Evolutionary conservation across 2,797 vertebrate genomes (phyloP).

Genomic region (Muscicapa striata): DNA sequence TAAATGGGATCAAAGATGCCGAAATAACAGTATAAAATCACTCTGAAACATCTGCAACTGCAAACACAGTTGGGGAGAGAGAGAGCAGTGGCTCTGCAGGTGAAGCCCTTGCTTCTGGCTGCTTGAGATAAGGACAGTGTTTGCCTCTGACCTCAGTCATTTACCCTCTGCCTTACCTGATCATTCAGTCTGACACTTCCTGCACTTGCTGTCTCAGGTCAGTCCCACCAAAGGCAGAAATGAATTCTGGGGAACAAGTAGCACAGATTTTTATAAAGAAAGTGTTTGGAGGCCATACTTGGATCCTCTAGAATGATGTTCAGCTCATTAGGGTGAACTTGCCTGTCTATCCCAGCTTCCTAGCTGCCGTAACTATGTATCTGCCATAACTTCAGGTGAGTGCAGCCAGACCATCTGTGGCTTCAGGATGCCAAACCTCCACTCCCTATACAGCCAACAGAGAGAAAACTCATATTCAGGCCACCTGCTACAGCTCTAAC

Average conservation of each 20-base stretch:
- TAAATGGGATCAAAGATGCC: constrained; percentile 47
- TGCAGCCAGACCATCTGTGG: neutral
- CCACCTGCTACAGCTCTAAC: neutral
- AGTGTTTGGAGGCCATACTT: neutral
- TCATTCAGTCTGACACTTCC: neutral
- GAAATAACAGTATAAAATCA: neutral
- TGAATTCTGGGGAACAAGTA: neutral
- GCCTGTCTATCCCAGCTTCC: neutral
- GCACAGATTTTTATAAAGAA: neutral
- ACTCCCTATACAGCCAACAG: neutral
- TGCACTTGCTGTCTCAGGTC: neutral
- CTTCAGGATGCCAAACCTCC: neutral
- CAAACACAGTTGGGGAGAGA: neutral
- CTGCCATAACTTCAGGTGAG: neutral
- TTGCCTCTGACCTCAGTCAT: neutral
- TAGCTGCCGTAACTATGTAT: neutral
- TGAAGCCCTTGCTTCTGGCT: neutral
- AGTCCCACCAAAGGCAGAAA: neutral
- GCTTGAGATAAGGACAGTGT: neutral
- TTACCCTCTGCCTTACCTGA: neutral
- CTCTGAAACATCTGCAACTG: neutral
- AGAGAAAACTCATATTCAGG: neutral
- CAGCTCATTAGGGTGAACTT: neutral
- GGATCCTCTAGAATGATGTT: neutral
- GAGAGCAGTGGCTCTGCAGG: neutral